A percentile compares a stretch with the other conserved stretches of the same genome.
phyloP scores from a whole-genome alignment of 1,140 invertebrate genomes.

The Hylaeus volcanicus region DNA sequence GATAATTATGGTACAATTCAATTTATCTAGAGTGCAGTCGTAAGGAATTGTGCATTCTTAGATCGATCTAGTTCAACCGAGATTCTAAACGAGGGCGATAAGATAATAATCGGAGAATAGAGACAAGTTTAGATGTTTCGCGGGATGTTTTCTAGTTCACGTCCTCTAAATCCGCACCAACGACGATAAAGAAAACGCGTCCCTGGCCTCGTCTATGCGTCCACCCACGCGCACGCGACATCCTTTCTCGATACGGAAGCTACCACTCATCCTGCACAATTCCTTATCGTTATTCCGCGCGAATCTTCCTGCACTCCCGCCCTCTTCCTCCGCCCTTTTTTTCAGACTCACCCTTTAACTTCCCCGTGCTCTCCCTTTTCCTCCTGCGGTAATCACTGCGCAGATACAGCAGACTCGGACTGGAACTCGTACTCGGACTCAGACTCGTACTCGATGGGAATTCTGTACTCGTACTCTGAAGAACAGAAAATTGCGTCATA shows the following conservation, averaged over 20 bases:
- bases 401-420: slow-evolving; percentile 46
- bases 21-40: too few relatives aligned
- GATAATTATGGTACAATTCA: too few relatives aligned
- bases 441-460: too few relatives aligned
- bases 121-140: too few relatives aligned
- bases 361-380: slow-evolving; percentile 22
- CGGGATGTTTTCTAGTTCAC: not conserved
- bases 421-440: too few relatives aligned
- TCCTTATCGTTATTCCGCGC: slow-evolving; percentile 61
- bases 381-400: slow-evolving; percentile 65
- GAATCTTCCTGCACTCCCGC: slow-evolving; percentile 37
- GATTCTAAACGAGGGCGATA: too few relatives aligned
- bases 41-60: too few relatives aligned
- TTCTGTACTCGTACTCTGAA: too few relatives aligned
- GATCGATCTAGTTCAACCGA: not conserved
- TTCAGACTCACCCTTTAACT: slow-evolving; percentile 40
- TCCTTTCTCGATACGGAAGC: slow-evolving; percentile 74
- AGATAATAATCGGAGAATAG: too few relatives aligned
- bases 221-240: slow-evolving; percentile 69
- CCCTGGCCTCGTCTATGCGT: slow-evolving; percentile 44
- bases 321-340: slow-evolving; percentile 46
- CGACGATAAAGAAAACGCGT: slow-evolving; percentile 38
- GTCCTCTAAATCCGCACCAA: slow-evolving; percentile 28
- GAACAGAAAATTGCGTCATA: too few relatives aligned
- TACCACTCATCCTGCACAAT: slow-evolving; percentile 75